Evolutionary conservation across 2,113 vertebrate species (phyloP).

Genomic region (Eclectus roratus): DNA sequence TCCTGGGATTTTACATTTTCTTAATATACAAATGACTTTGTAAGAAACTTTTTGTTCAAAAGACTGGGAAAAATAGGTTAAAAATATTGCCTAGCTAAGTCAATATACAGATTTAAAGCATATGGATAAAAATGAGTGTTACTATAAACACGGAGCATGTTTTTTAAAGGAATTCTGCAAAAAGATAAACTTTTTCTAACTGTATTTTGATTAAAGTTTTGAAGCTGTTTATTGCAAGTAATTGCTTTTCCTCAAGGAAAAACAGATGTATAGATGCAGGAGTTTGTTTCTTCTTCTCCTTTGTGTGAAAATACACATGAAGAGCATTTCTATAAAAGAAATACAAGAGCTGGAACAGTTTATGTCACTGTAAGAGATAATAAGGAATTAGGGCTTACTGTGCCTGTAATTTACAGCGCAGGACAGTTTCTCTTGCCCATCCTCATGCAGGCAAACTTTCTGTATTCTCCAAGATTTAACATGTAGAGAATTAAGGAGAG

Average conservation of each 20-base stretch:
- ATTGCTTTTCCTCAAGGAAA: conserved; percentile 68
- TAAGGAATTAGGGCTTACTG: conserved; percentile 51
- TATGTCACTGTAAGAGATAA: conserved; percentile 57
- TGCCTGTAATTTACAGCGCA: conserved; percentile 24
- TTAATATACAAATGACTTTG: not conserved
- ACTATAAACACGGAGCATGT: conserved; percentile 39
- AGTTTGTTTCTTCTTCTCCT: conserved; percentile 66
- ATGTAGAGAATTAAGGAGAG: not conserved
- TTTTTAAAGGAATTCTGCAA: conserved; percentile 58
- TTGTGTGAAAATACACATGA: conserved; percentile 55
- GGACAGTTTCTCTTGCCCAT: not conserved
- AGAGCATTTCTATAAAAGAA: conserved; percentile 68
- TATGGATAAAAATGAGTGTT: conserved; percentile 68
- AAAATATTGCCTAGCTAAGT: conserved; percentile 63
- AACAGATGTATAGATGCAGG: conserved; percentile 63
- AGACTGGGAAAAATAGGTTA: conserved; percentile 31
- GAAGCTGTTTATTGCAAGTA: conserved; percentile 70
- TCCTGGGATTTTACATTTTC: conserved; percentile 8
- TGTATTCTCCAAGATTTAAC: not conserved
- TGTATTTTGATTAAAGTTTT: conserved; percentile 69
- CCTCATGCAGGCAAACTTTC: not conserved
- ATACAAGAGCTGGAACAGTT: conserved; percentile 60
- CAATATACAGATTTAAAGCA: conserved; percentile 73
- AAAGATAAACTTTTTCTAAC: conserved; percentile 53
- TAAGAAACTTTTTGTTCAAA: conserved; percentile 27